Evolutionary conservation across 2,888 invertebrate species (phyloP), one percentile per base, ranked within the genome.

Genomic region (Rambutsinella grinnellia): DNA sequence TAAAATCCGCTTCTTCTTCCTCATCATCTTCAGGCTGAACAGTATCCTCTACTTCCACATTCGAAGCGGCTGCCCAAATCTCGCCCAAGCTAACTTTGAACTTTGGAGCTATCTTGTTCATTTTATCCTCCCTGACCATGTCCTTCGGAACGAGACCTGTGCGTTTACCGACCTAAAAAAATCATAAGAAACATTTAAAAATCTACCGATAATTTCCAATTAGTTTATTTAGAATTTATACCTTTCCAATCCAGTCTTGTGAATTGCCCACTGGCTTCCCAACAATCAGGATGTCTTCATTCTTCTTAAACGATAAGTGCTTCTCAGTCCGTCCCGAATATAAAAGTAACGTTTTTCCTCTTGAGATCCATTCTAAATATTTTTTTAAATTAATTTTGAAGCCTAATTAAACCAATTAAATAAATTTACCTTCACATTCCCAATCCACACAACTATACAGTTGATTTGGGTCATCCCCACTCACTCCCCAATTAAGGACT

Each of bases 241-340:
- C 82, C 65, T 69, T 79, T 47, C 80, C 82, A 49, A 83, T 70
- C 83, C 83, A 83, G 51, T 83, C 83, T 0, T 69, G 56, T 2
- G 54, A 49, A 15, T 63, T 58, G 46, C 76, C 71, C 19, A 69
- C 56, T 13, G 83, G 83, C 61, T 83, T 83, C 21, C 79, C 78
- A 23, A 83, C 36, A 58, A 83, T 79, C 24, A 47, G 57, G 28
- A 83, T 78, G 57, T 83, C 80, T 24, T 81, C 79, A 77, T 82
- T 82, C 54, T 74, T 66, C 47, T 69, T 46, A 66, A 83, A 82
- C 0, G 81, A 80, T 23, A 83, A 57, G 63, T 83, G 83, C 26
- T 77, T 81, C 24, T 78, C 70, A 10, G 82, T 81, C 65, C 65
- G 77, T 1, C 63, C 81, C 36, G 57, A 21, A 49, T 83, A 83